Conservation (phyloP, 2,797 vertebrate genomes). For the Strix occidentalis region DNA sequence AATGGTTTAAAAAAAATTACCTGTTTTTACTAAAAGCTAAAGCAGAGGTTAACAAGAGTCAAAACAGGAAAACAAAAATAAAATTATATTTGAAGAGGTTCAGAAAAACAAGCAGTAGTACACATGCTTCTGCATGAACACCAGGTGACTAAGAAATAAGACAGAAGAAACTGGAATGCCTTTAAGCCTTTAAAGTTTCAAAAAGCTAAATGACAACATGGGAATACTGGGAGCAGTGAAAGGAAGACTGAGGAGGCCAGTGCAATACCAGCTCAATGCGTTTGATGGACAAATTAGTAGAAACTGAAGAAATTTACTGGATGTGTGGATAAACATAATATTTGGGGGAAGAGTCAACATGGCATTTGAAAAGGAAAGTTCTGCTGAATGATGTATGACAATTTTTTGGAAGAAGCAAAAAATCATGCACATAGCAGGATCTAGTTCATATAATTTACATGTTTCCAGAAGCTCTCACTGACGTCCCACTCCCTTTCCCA, state of each 20-base stretch:
- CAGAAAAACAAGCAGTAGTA: neutral
- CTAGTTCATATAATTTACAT: neutral
- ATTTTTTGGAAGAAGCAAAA: neutral
- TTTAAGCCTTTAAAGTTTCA: neutral
- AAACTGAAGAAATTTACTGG: neutral
- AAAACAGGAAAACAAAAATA: neutral
- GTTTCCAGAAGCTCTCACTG: neutral
- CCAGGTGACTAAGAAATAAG: neutral
- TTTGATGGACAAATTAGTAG: neutral
- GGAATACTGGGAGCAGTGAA: neutral
- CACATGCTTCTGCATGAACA: neutral
- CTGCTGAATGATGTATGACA: neutral
- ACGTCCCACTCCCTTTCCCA: neutral
- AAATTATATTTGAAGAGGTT: neutral
- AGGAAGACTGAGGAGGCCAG: neutral
- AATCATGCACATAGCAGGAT: neutral
- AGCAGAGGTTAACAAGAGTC: neutral
- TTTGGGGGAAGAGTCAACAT: neutral
- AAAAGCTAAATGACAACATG: neutral
- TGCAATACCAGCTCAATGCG: neutral
- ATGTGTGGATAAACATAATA: neutral
- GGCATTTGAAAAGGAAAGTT: neutral
- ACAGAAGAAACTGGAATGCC: neutral
- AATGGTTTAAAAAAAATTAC: neutral
- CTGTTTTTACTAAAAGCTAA: neutral